Evolutionary conservation across 2,888 invertebrate genomes (phyloP).

Genomic region (Meganola albula): DNA sequence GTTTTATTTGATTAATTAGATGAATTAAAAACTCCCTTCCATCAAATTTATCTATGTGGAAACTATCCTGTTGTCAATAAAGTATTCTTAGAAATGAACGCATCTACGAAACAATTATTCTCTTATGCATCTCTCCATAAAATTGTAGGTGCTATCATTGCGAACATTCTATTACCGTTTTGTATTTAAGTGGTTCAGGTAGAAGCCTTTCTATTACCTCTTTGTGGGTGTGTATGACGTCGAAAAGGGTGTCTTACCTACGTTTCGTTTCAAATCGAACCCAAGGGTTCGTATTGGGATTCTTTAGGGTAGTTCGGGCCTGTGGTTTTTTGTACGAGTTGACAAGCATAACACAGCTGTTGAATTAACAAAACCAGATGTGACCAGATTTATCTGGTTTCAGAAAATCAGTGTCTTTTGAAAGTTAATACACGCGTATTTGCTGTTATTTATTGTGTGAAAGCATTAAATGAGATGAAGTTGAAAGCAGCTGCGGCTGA

Average conservation of each 20-base stretch:
- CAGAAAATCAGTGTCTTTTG: slow-evolving; percentile 16
- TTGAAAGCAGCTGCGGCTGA: neutral
- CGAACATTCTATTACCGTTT: slow-evolving; percentile 24
- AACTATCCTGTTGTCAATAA: no score
- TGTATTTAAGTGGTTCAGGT: slow-evolving; percentile 33
- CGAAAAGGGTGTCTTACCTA: slow-evolving; percentile 32
- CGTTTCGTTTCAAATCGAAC: slow-evolving; percentile 36
- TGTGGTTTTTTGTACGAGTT: slow-evolving; percentile 36
- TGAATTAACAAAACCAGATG: slow-evolving; percentile 48
- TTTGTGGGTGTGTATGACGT: slow-evolving; percentile 33
- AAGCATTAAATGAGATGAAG: slow-evolving; percentile 17
- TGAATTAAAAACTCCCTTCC: no score
- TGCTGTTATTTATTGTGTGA: slow-evolving; percentile 7
- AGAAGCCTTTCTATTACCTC: slow-evolving; percentile 33
- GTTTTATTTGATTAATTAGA: no score
- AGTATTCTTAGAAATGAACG: no score
- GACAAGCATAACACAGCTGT: slow-evolving; percentile 39
- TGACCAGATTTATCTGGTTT: slow-evolving; percentile 25
- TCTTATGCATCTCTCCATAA: no score
- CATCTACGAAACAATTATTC: no score
- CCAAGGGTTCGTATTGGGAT: slow-evolving; percentile 44
- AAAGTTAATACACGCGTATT: slow-evolving; percentile 1
- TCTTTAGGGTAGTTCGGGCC: slow-evolving; percentile 31
- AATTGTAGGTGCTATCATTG: slow-evolving; percentile 23
- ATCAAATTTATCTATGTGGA: no score